These are phyloP conservation scores for Drosophila tani DNA, from an alignment of 1,140 invertebrate genomes.

Conservation along the genomic window DNA sequence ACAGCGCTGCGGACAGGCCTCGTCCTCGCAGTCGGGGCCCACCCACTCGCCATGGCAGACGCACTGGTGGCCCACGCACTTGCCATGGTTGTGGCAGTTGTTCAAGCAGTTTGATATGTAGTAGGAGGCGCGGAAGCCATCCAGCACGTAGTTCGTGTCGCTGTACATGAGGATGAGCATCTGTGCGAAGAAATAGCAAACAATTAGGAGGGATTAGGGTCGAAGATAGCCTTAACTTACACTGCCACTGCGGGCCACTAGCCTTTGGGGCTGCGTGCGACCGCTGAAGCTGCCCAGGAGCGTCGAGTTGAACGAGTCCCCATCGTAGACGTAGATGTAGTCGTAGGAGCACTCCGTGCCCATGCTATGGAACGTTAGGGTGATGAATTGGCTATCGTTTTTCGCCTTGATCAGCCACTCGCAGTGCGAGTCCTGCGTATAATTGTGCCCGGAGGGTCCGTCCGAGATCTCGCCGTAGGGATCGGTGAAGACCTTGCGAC, in stretches of 20 bases:
- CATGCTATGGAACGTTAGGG: conserved; percentile 91
- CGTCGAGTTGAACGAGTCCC: conserved; percentile 94
- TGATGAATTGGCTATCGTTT: conserved; percentile 93
- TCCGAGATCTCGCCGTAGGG: conserved; percentile 95
- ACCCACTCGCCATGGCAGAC: conserved; percentile 93
- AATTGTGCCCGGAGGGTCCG: conserved; percentile 94
- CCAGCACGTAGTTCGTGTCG: conserved; percentile 96
- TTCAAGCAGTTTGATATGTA: conserved; percentile 95
- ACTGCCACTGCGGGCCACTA: conserved; percentile 94
- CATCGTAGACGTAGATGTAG: conserved; percentile 98
- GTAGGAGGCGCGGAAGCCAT: conserved; percentile 96
- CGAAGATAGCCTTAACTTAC: conserved; percentile 87
- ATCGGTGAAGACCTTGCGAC: conserved; percentile 91
- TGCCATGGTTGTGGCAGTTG: conserved; percentile 94
- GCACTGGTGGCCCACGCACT: conserved; percentile 93
- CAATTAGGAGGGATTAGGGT: background rate
- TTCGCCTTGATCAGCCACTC: conserved; percentile 97
- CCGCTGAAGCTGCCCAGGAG: conserved; percentile 97
- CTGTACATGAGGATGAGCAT: conserved; percentile 98
- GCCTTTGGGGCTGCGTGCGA: conserved; percentile 93
- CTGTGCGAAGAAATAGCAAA: conserved; percentile 84
- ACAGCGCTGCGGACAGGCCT: conserved; percentile 91
- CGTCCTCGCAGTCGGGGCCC: conserved; percentile 92
- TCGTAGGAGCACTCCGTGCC: conserved; percentile 98
- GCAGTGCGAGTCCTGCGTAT: conserved; percentile 96